These are phyloP conservation scores for Columbina picui DNA, from an alignment of 2,113 vertebrate species.

Conservation along the genomic window DNA sequence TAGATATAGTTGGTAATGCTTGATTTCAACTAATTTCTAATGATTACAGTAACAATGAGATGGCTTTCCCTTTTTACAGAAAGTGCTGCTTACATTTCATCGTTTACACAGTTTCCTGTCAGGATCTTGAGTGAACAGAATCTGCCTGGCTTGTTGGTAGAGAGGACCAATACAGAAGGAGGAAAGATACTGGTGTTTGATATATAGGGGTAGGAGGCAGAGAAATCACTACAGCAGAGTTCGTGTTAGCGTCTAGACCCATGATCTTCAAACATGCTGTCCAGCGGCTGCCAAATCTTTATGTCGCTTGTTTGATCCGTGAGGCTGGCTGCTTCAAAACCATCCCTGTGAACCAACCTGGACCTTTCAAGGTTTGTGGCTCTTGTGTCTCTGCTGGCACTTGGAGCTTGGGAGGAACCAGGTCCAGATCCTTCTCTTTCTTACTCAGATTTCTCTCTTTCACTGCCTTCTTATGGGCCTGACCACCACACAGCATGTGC, in stretches of 20 bases:
- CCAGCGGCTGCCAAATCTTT: not conserved
- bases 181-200: not conserved
- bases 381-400: not conserved
- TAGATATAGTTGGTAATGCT: not conserved
- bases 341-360: accelerated
- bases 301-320: not conserved
- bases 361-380: not conserved
- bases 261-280: not conserved
- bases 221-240: not conserved
- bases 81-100: not conserved
- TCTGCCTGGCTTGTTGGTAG: not conserved
- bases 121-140: not conserved
- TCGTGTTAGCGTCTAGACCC: not conserved
- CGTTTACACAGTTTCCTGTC: not conserved
- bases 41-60: not conserved
- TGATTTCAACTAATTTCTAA: not conserved
- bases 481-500: accelerated
- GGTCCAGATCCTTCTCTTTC: not conserved
- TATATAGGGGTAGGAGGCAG: not conserved
- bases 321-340: not conserved
- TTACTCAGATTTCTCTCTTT: not conserved
- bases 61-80: not conserved
- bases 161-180: not conserved
- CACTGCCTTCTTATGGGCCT: accelerated
- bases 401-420: accelerated